Base-by-base conservation (phyloP, 2,113 vertebrate species). In the Antechinus stuartii region DNA sequence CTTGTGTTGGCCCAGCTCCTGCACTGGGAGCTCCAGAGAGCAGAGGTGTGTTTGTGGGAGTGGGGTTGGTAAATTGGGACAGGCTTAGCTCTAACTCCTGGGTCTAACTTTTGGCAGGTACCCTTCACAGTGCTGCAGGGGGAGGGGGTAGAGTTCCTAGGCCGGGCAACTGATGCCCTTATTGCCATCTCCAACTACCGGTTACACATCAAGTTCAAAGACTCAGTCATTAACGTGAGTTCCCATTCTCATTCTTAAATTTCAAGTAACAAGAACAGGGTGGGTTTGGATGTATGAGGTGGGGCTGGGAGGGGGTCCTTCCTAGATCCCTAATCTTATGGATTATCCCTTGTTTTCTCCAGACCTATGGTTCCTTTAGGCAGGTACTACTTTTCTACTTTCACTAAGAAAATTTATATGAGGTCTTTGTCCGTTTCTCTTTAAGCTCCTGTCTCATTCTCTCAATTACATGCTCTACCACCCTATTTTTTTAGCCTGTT, bases 141-240 rank as follows among this genome's bases (percentile, higher is more conserved):
- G 2, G 99, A 99, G 98, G 99, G 99, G 91, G 99, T 99, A 96
- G 99, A 99, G 97, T 99, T 99, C 98, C 98, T 99, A 93, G 99
- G 99, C 96, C 99, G 98, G 93, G 99, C 99, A 0, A 99, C 99
- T 0, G 99, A 99, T 94, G 99, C 99, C 56, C 98, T 99, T 98
- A 99, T 99, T 3, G 99, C 99, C 97, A 99, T 99, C 98, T 99
- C 99, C 92, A 99, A 99, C 99, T 99, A 99, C 98, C 98, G 99
- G 97, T 99, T 99, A 95, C 99, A 99, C 97, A 99, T 99, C 98
- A 99, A 99, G 96, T 99, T 99, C 98, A 99, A 99, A 98, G 99
- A 99, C 97, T 99, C 99, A 26, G 99, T 99, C 97, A 99, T 99
- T 98, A 99, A 99, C 94, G 99, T 99, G 98, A 99, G 99, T 98